Evolutionary conservation across 2,797 vertebrate genomes (phyloP).

Genomic region (Pogonophryne albipinna): DNA sequence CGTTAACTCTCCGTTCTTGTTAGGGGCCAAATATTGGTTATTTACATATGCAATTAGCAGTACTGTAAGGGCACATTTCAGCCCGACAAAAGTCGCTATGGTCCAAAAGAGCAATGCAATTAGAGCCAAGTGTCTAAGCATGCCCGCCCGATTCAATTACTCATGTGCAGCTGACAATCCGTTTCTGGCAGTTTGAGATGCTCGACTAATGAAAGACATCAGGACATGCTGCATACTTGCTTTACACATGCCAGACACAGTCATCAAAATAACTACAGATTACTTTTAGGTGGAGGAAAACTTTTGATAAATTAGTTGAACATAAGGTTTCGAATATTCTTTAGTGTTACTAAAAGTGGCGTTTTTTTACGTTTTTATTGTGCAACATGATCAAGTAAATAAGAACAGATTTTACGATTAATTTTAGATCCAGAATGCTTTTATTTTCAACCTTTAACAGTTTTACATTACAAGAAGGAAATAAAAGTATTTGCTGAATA

Average conservation of each 20-base stretch:
- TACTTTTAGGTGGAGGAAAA: constrained; percentile 28
- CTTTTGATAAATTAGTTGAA: constrained; percentile 14
- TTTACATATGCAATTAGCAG: constrained; percentile 76
- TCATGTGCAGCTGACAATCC: constrained; percentile 67
- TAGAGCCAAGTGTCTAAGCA: constrained; percentile 78
- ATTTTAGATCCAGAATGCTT: constrained; percentile 10
- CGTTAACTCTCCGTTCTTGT: constrained; percentile 59
- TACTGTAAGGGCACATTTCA: constrained; percentile 54
- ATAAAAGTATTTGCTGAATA: constrained; percentile 31
- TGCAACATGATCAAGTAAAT: constrained; percentile 30
- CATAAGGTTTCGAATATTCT: constrained; percentile 1
- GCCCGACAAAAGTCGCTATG: constrained; percentile 69
- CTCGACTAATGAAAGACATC: constrained; percentile 66
- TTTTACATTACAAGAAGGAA: constrained; percentile 30
- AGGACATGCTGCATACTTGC: constrained; percentile 50
- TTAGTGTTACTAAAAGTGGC: constrained; percentile 25
- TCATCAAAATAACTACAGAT: constrained; percentile 34
- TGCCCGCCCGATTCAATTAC: constrained; percentile 70
- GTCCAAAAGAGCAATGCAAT: constrained; percentile 78
- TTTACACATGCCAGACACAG: constrained; percentile 49
- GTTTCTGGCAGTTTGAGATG: constrained; percentile 63
- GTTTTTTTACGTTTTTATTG: constrained; percentile 18
- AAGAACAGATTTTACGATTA: constrained; percentile 32
- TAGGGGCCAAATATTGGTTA: constrained; percentile 55
- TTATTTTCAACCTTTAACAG: constrained; percentile 9